phyloP scores from a whole-genome alignment of 2,113 vertebrate genomes.

The Sitta europaea region DNA sequence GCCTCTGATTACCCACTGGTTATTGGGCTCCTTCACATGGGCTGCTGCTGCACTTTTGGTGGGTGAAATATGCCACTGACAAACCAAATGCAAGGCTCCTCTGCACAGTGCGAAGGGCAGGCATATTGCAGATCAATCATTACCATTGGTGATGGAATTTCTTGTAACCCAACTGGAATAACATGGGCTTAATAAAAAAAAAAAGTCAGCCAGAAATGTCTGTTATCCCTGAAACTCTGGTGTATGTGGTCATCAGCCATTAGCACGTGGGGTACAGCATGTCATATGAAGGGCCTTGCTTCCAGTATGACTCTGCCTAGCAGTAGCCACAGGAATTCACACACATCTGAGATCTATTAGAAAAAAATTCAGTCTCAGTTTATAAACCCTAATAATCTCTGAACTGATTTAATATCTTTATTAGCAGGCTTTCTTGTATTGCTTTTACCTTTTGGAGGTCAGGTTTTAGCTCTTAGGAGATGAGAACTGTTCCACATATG shows the following conservation, averaged over 20 bases:
- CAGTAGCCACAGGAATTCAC: background rate
- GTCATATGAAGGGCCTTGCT: background rate
- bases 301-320: background rate
- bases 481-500: background rate
- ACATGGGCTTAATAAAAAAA: background rate
- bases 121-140: background rate
- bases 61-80: background rate
- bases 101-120: background rate
- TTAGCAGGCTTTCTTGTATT: conserved; percentile 37
- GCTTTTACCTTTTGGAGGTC: conserved; percentile 41
- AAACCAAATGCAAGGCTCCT: background rate
- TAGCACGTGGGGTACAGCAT: fast-evolving
- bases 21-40: background rate
- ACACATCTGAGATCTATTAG: conserved; percentile 23
- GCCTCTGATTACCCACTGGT: fast-evolving
- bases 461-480: conserved; percentile 25
- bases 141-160: background rate
- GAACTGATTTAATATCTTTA: conserved; percentile 44
- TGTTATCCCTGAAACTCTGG: background rate
- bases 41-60: background rate
- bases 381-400: conserved; percentile 40
- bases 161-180: background rate
- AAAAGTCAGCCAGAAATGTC: background rate
- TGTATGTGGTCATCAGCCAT: background rate
- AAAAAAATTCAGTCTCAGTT: conserved; percentile 17